Percentiles rank a stretch among this genome's conserved stretches.
Evolutionary conservation across 2,797 vertebrate genomes (phyloP).

Genomic region (Darevskia nairensis): DNA sequence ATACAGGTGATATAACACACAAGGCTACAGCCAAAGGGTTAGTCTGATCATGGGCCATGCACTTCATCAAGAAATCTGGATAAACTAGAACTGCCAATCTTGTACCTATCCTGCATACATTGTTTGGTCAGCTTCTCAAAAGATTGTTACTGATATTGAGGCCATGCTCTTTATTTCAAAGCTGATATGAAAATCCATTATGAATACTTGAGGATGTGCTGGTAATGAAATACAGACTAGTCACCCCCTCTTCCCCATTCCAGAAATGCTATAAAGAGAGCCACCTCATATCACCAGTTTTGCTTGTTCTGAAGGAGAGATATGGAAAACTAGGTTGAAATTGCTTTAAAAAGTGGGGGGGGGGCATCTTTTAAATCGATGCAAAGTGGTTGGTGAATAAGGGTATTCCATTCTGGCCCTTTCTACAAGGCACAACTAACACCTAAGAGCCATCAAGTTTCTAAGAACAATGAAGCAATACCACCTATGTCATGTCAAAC

Average conservation of each 20-base stretch:
- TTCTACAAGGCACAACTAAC: not conserved
- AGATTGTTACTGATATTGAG: not conserved
- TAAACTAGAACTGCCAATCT: not conserved
- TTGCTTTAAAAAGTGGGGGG: not conserved
- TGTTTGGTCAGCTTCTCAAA: not conserved
- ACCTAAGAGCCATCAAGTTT: not conserved
- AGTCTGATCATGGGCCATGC: not conserved
- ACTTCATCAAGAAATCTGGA: not conserved
- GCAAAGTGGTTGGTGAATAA: not conserved
- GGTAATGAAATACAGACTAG: not conserved
- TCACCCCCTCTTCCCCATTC: not conserved
- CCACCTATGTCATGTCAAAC: not conserved
- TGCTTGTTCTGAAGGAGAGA: not conserved
- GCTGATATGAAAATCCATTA: not conserved
- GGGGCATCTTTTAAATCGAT: not conserved
- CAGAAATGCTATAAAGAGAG: not conserved
- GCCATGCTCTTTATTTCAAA: not conserved
- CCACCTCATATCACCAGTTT: not conserved
- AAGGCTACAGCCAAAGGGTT: not conserved
- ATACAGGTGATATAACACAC: not conserved
- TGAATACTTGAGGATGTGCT: not conserved
- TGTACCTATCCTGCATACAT: not conserved
- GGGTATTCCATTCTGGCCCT: not conserved
- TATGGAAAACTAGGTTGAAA: not conserved
- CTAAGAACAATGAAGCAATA: not conserved